Evolutionary conservation across 2,113 vertebrate species (phyloP), one percentile per base, ranked within the genome.

Genomic region (Dicerorhinus sumatrensis): DNA sequence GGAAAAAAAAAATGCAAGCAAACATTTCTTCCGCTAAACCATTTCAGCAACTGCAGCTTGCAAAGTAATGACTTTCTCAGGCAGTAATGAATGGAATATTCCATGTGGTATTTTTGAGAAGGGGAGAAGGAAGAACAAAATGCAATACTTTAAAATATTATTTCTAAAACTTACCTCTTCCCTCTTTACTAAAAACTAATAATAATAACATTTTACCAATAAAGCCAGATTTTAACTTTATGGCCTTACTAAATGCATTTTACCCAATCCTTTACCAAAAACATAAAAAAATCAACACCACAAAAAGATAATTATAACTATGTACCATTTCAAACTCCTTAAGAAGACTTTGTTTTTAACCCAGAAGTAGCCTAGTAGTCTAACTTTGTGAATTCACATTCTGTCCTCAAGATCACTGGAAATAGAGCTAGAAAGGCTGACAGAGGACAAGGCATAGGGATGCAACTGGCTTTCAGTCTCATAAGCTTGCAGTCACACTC

Each of bases 11-110:
- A 97, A 84, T 89, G 94, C 96, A 98, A 98, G 97, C 93, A 98
- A 98, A 97, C 95, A 97, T 96, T 98, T 98, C 97, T 98, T 96
- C 94, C 93, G 94, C 98, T 98, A 98, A 97, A 96, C 98, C 98
- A 98, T 98, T 98, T 98, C 98, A 98, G 98, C 97, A 98, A 98
- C 98, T 98, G 98, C 98, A 98, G 98, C 91, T 97, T 98, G 98
- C 96, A 99, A 99, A 98, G 98, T 98, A 98, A 98, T 97, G 98
- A 99, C 98, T 98, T 98, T 99, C 98, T 98, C 94, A 96, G 94
- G 97, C 98, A 98, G 98, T 98, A 98, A 98, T 98, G 98, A 99
- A 99, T 98, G 99, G 99, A 99, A 98, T 98, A 98, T 98, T 99
- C 99, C 98, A 99, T 97, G 96, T 98, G 97, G 81, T 98, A 86